Evolutionary conservation across 2,797 vertebrate genomes (phyloP).

Genomic region (Crypturellus tataupa): DNA sequence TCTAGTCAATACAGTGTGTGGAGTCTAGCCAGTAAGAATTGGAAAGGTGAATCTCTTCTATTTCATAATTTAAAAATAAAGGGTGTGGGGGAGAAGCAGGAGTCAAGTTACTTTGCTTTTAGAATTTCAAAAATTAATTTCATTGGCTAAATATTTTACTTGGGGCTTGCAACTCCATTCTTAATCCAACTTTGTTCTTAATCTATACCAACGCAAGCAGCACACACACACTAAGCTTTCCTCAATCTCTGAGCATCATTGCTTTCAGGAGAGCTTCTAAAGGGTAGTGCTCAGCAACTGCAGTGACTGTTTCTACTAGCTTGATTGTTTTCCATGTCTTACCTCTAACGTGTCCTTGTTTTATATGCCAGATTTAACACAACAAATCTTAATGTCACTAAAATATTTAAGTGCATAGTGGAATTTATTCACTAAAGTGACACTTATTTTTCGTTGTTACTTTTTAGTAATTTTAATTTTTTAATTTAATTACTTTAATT

Average conservation of each 20-base stretch:
- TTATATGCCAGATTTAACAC: background rate
- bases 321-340: background rate
- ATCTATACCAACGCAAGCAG: background rate
- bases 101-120: background rate
- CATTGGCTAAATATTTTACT: background rate
- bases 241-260: background rate
- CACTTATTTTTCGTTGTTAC: background rate
- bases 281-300: background rate
- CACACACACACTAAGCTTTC: background rate
- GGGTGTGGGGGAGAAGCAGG: background rate
- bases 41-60: background rate
- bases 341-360: background rate
- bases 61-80: background rate
- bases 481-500: background rate
- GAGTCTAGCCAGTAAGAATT: background rate
- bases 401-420: background rate
- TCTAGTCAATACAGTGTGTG: background rate
- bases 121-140: background rate
- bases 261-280: background rate
- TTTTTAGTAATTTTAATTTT: rapidly evolving
- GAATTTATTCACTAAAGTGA: background rate
- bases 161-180: background rate
- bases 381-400: background rate
- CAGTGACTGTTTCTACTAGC: background rate
- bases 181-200: background rate